Percentiles rank a stretch among this genome's conserved stretches.
These are phyloP conservation scores for Papilio dardanus DNA, from an alignment of 1,140 invertebrate species.

Conservation along the genomic window DNA sequence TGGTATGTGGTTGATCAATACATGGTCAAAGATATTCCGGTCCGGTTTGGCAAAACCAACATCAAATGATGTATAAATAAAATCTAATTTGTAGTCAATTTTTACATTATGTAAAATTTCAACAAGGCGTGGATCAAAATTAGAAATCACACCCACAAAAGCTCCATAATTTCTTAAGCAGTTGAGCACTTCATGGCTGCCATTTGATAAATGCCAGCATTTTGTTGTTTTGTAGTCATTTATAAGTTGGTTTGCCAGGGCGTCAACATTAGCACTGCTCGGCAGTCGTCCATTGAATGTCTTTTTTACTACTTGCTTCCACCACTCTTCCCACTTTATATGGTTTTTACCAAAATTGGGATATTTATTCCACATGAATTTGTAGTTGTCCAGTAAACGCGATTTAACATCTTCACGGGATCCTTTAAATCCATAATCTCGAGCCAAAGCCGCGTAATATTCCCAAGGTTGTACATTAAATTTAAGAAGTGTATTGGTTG, in stretches of 20 bases:
- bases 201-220: slow-evolving; percentile 88
- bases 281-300: slow-evolving; percentile 84
- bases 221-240: slow-evolving; percentile 86
- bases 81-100: slow-evolving; percentile 88
- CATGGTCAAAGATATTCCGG: slow-evolving; percentile 88
- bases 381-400: slow-evolving; percentile 86
- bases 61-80: slow-evolving; percentile 90
- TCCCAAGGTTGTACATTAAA: slow-evolving; percentile 87
- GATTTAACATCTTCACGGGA: slow-evolving; percentile 83
- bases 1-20: slow-evolving; percentile 79
- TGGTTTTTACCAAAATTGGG: slow-evolving; percentile 90
- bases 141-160: slow-evolving; percentile 91
- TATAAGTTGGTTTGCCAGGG: slow-evolving; percentile 85
- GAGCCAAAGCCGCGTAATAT: slow-evolving; percentile 88
- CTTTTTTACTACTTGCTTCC: slow-evolving; percentile 86
- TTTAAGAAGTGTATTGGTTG: slow-evolving; percentile 92
- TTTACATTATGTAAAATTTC: slow-evolving; percentile 85
- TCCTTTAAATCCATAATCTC: slow-evolving; percentile 86
- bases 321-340: slow-evolving; percentile 92
- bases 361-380: slow-evolving; percentile 84
- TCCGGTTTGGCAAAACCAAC: slow-evolving; percentile 90
- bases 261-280: slow-evolving; percentile 45
- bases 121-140: slow-evolving; percentile 92
- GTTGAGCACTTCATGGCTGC: slow-evolving; percentile 85
- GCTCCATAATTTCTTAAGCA: slow-evolving; percentile 80